Evolutionary conservation across 2,888 invertebrate genomes (phyloP), one percentile per base, ranked within the genome.

Genomic region (Gastrophysa polygoni): DNA sequence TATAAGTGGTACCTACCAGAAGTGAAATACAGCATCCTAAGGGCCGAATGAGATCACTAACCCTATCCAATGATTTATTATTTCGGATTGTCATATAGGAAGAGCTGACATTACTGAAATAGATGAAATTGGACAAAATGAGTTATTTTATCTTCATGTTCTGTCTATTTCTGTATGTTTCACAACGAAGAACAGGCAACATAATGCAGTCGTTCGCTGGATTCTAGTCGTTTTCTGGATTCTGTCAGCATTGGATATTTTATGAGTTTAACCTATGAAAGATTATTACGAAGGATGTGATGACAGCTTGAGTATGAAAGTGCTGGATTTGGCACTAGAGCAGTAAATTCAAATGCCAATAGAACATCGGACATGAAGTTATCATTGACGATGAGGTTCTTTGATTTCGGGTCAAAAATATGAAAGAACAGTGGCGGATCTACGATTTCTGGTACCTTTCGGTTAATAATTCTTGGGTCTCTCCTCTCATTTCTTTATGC

Each of bases 111-210:
- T 10, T 32, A 38, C 38, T 14, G 14, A 38, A 38, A 38, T 38
- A 38, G 38, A 38, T n/a, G 11, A 38, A 38, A 38, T 38, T 14
- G 14, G 38, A 38, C 54, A 38, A 17, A 24, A 54, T 54, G 28
- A 38, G 34, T 21, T 43, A 16, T 54, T 14, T 54, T 16, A n/a
- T 20, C 17, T 54, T 21, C 54, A 28, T 34, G 54, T 28, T 28
- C 34, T 43, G 24, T 54, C 24, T 54, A 54, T 54, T 54, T 54
- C 21, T 16, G 54, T 54, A 38, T 3, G 14, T 21, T 54, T 21
- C 6, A 17, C 43, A 16, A 44, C 54, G 24, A 54, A 24, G 38
- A 20, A 20, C 18, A 28, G 16, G 43, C 43, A 34, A 16, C 43
- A 14, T n/a, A 24, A 34, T 32, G 14, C 34, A 29, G 51, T 18